Base-by-base conservation (phyloP, 2,888 invertebrate genomes). In the Hartigia nigra region DNA sequence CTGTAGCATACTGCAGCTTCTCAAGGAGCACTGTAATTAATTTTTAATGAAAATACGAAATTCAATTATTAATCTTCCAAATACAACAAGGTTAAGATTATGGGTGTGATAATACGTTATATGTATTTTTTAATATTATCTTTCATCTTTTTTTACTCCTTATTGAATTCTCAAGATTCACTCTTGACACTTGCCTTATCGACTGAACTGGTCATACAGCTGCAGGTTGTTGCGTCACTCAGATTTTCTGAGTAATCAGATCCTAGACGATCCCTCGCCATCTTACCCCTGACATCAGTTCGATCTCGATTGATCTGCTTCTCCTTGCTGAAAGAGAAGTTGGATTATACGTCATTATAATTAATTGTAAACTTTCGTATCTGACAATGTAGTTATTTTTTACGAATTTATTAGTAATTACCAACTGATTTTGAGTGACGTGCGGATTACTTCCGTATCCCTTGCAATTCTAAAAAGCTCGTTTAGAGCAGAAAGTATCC, bases 1-100 rank as follows among this genome's bases (percentile, higher is more conserved):
- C 86, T 91, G 91, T 80, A 91, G 91, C 91, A 91, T 91, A 76
- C 86, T 83, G 85, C 91, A 90, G 82, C 88, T 86, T 78, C 88
- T 87, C 76, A 88, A 77, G 72, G 90, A 89, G 81, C 91, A 91
- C 91, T 91, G 86, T 39, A 81, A 86, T 23, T 55, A 55, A 9
- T 55, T 55, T 55, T 55, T 55, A 23, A 55, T 39, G 2, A 23
- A 55, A 9, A 9, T 12, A 12, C 12, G 1, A 12, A 37, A 39
- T 5, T 23, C 2, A 9, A 23, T 74, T 31, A 36, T 31, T 23
- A 74, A 36, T n/a, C 23, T 12, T 36, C 2, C 3, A 0, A 12
- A 34, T 4, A 36, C 31, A 12, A 14, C 55, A 23, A 31, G 31
- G 34, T 55, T 37, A 34, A 31, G 34, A 74, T 34, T 23, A 74